Conservation (phyloP, 2,797 vertebrate genomes). For the Apodemus agrarius region DNA sequence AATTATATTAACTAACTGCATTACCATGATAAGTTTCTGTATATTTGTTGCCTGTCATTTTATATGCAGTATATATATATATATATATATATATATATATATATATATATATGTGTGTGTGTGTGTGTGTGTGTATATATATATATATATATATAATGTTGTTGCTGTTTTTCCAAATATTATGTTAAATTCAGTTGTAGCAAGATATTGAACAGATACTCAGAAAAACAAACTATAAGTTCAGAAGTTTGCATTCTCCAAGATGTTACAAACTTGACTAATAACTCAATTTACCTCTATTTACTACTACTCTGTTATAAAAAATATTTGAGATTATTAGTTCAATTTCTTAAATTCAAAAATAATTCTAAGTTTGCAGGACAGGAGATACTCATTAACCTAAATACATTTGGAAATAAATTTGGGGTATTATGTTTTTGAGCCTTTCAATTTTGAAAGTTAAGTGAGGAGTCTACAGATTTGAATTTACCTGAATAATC, state of each 20-base stretch:
- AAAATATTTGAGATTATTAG: not conserved
- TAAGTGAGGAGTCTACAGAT: not conserved
- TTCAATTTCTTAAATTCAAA: not conserved
- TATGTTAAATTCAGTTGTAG: not conserved
- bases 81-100: too few species aligned
- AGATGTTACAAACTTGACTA: not conserved
- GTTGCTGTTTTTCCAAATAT: not conserved
- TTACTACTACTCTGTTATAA: not conserved
- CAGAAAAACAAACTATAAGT: not conserved
- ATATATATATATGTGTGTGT: too few species aligned
- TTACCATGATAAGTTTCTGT: not conserved
- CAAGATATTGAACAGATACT: not conserved
- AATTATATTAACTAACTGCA: not conserved
- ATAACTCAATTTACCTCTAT: not conserved
- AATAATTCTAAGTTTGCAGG: not conserved
- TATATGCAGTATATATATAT: not conserved
- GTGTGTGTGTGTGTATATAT: too few species aligned
- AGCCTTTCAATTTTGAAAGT: not conserved
- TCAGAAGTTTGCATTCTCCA: not conserved
- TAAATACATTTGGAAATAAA: not conserved
- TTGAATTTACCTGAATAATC: not conserved
- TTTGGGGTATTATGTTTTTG: not conserved
- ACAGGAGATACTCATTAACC: not conserved
- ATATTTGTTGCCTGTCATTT: not conserved
- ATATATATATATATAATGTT: not conserved